These are phyloP conservation scores for Climacteris rufus DNA, from an alignment of 2,113 vertebrate species.

Conservation along the genomic window DNA sequence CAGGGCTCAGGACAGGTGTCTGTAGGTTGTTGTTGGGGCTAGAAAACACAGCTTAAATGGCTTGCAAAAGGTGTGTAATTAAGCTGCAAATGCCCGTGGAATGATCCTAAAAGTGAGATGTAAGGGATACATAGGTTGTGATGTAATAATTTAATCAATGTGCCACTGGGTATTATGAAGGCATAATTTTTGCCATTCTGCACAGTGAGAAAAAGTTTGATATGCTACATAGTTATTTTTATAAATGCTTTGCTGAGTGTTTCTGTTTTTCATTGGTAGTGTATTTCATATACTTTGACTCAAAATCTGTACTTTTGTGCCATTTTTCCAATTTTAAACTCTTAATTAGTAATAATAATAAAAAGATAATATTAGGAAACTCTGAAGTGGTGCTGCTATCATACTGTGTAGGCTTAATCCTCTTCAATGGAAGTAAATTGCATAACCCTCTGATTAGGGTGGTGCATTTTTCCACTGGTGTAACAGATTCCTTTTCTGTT, in stretches of 20 bases:
- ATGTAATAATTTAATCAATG: neutral
- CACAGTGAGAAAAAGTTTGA: neutral
- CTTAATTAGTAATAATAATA: neutral
- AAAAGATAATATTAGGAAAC: neutral
- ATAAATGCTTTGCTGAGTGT: neutral
- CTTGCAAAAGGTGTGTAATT: neutral
- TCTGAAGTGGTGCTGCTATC: neutral
- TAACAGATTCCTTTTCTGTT: neutral
- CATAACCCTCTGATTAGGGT: neutral
- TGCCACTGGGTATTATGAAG: neutral
- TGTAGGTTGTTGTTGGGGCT: neutral
- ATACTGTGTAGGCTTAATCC: neutral
- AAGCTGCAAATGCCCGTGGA: neutral
- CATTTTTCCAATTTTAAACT: neutral
- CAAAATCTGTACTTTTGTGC: neutral
- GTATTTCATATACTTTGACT: neutral
- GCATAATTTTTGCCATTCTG: neutral
- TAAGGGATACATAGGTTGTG: neutral
- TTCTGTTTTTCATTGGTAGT: neutral
- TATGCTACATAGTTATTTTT: neutral
- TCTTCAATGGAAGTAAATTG: neutral
- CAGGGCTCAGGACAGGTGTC: neutral
- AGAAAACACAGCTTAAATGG: neutral
- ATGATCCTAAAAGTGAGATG: neutral
- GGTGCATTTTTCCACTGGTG: neutral